Evolutionary conservation across 2,888 invertebrate species (phyloP).

Genomic region (Pocota personata): DNA sequence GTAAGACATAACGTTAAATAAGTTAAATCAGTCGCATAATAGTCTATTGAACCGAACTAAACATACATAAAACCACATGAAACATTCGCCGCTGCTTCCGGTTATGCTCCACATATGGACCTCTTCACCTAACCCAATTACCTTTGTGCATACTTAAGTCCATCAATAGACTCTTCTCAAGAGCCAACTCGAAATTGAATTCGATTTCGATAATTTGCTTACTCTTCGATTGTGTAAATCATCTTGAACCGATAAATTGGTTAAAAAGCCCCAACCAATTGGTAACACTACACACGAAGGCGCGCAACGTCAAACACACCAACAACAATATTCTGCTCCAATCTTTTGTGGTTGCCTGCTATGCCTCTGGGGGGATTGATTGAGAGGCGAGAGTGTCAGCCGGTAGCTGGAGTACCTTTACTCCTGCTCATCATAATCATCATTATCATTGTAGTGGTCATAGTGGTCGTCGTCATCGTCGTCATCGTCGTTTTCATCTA

Average conservation of each 20-base stretch:
- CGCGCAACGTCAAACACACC: background rate
- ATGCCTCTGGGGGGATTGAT: slow-evolving; percentile 52
- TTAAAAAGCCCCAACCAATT: slow-evolving; percentile 49
- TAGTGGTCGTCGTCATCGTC: slow-evolving; percentile 14
- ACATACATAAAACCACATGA: background rate
- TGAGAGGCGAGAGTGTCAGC: slow-evolving; percentile 70
- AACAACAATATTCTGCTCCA: background rate
- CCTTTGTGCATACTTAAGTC: slow-evolving; percentile 19
- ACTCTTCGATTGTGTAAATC: slow-evolving; percentile 51
- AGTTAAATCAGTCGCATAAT: background rate
- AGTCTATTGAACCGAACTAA: background rate
- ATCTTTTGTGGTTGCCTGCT: slow-evolving; percentile 41
- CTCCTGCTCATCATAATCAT: slow-evolving; percentile 55
- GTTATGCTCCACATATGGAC: slow-evolving; percentile 40
- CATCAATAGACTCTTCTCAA: slow-evolving; percentile 44
- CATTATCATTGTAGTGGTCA: slow-evolving; percentile 33
- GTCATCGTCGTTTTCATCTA: background rate
- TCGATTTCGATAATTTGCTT: slow-evolving; percentile 68
- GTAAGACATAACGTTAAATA: background rate
- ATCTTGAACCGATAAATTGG: slow-evolving; percentile 35
- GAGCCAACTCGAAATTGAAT: slow-evolving; percentile 42
- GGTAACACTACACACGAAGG: slow-evolving; percentile 55
- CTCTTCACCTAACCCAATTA: slow-evolving; percentile 60
- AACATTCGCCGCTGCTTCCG: slow-evolving; percentile 37
- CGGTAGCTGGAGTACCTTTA: slow-evolving; percentile 68